Conservation (phyloP, 2,888 invertebrate species). For the Meganola albula region DNA sequence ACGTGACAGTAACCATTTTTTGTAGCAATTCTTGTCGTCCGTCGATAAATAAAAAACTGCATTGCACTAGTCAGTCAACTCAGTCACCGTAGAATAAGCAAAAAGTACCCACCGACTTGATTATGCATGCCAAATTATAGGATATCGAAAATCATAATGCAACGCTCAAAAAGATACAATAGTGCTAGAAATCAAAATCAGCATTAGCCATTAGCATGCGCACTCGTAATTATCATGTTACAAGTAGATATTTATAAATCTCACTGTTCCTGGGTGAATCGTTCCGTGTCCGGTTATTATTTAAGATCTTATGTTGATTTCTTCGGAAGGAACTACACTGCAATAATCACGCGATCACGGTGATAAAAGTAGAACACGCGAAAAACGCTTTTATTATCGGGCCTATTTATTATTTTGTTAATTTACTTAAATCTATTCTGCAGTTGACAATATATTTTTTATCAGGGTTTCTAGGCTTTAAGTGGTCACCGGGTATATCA, state of each 20-base stretch:
- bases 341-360: conserved; percentile 19
- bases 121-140: conserved; percentile 35
- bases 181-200: too few relatives aligned
- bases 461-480: too few relatives aligned
- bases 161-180: conserved; percentile 13
- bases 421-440: too few relatives aligned
- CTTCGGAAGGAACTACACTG: conserved; percentile 18
- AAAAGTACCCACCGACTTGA: conserved; percentile 41
- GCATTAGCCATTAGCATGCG: too few relatives aligned
- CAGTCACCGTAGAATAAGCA: conserved; percentile 49
- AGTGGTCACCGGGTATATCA: too few relatives aligned
- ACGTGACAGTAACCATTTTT: conserved; percentile 55
- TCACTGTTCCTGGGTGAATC: too few relatives aligned
- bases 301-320: conserved; percentile 17
- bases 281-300: conserved; percentile 26
- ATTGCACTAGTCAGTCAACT: conserved; percentile 36
- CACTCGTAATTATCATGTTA: too few relatives aligned
- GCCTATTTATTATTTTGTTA: too few relatives aligned
- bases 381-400: too few relatives aligned
- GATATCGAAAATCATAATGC: conserved; percentile 25
- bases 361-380: conserved; percentile 18
- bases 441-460: too few relatives aligned
- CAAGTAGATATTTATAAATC: too few relatives aligned
- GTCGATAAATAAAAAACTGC: conserved; percentile 38
- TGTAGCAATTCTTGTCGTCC: conserved; percentile 40